Evolutionary conservation across 2,797 vertebrate genomes (phyloP).

Genomic region (Enteromius thamalakanensis): DNA sequence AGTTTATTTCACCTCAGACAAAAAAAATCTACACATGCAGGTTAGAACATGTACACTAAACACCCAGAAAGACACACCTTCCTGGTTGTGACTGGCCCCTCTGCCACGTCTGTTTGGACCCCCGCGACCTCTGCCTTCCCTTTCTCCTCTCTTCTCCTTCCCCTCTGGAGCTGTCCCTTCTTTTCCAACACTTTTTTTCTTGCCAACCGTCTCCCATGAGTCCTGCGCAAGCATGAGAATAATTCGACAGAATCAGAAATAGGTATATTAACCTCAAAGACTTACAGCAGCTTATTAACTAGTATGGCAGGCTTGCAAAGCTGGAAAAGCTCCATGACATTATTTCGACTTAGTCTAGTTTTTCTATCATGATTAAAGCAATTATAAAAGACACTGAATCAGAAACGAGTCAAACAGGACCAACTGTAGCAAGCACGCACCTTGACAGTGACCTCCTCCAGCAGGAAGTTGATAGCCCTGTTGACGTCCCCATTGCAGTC

Average conservation of each 20-base stretch:
- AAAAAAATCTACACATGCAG: not conserved
- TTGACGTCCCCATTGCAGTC: constrained; percentile 97
- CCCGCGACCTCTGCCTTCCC: constrained; percentile 84
- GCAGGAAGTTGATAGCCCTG: constrained; percentile 94
- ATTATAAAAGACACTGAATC: not conserved
- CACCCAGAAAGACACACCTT: constrained; percentile 74
- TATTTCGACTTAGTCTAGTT: not conserved
- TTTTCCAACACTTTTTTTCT: constrained; percentile 91
- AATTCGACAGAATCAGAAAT: not conserved
- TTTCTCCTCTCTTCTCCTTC: constrained; percentile 90
- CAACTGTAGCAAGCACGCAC: constrained; percentile 55
- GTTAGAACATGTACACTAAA: not conserved
- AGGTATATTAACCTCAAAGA: not conserved
- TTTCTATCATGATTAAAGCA: not conserved
- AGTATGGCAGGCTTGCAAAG: not conserved
- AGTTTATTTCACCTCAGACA: not conserved
- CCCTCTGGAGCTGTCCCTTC: constrained; percentile 79
- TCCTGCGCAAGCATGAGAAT: constrained; percentile 75
- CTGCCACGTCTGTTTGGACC: constrained; percentile 85
- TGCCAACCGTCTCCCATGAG: constrained; percentile 97
- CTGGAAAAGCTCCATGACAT: not conserved
- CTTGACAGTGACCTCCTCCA: constrained; percentile 93
- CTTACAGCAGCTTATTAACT: not conserved
- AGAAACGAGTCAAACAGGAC: constrained; percentile 22
- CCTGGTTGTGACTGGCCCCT: constrained; percentile 85